These are phyloP conservation scores for Todus mexicanus DNA, from an alignment of 2,797 vertebrate genomes.

Conservation along the genomic window DNA sequence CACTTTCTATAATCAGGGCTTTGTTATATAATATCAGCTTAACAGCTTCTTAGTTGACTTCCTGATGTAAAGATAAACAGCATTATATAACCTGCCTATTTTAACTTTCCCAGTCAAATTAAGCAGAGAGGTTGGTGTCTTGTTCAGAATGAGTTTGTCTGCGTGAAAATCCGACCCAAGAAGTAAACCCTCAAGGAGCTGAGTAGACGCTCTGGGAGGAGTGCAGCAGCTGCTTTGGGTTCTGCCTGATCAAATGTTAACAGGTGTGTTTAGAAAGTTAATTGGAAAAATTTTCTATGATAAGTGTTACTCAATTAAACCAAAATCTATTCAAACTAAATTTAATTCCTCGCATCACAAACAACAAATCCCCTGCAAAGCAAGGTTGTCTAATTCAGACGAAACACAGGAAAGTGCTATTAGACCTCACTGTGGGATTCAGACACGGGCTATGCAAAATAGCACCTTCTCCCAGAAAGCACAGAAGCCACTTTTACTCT, in stretches of 20 bases:
- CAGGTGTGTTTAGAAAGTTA: neutral
- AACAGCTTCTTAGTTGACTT: constrained; percentile 60
- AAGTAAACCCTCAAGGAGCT: neutral
- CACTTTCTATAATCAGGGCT: constrained; percentile 35
- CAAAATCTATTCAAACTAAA: neutral
- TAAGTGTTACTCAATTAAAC: neutral
- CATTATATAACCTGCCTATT: constrained; percentile 55
- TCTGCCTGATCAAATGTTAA: neutral
- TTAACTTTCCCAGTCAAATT: constrained; percentile 48
- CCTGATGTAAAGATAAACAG: constrained; percentile 63
- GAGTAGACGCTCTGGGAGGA: neutral
- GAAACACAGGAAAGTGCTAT: neutral
- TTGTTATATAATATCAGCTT: constrained; percentile 59
- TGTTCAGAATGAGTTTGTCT: neutral
- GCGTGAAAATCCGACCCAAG: neutral
- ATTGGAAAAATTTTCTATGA: neutral
- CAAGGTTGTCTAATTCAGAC: neutral
- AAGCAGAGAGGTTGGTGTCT: neutral
- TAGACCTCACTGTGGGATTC: neutral
- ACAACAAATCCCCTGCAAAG: neutral
- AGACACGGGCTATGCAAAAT: neutral
- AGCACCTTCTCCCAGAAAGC: neutral
- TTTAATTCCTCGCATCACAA: neutral
- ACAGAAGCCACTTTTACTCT: neutral
- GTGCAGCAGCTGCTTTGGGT: neutral